These are phyloP conservation scores for Drosophila tristis DNA, from an alignment of 1,140 invertebrate genomes.

Conservation along the genomic window DNA sequence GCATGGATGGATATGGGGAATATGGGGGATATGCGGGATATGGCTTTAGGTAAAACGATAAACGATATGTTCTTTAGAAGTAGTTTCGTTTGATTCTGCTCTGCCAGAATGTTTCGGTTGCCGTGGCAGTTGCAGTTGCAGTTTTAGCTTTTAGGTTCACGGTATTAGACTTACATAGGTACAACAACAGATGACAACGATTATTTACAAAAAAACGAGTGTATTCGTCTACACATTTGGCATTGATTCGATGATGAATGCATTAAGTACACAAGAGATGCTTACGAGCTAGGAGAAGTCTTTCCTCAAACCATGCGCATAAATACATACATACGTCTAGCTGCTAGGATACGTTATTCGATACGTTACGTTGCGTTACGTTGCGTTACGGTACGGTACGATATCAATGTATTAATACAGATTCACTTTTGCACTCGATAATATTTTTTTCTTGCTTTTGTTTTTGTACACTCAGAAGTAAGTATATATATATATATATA, in stretches of 20 bases:
- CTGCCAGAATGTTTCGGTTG: constrained; percentile 13
- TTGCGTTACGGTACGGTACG: constrained; percentile 35
- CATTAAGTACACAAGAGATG: constrained; percentile 69
- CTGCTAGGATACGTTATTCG: constrained; percentile 65
- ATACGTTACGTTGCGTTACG: constrained; percentile 56
- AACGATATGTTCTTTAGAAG: constrained; percentile 50
- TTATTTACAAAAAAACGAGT: constrained; percentile 74
- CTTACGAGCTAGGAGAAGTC: constrained; percentile 76
- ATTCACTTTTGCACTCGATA: constrained; percentile 30
- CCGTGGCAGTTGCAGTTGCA: too few species aligned
- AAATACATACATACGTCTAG: constrained; percentile 49
- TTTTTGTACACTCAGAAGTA: constrained; percentile 64
- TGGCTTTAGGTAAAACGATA: constrained; percentile 18
- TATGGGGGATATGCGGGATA: constrained; percentile 11
- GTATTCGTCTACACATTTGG: constrained; percentile 68
- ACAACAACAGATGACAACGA: constrained; percentile 76
- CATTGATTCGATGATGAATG: constrained; percentile 57
- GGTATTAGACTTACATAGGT: constrained; percentile 40
- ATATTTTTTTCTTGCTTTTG: constrained; percentile 27
- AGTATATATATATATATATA: constrained; percentile 39
- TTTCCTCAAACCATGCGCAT: constrained; percentile 81
- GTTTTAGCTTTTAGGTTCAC: constrained; percentile 3
- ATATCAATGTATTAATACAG: constrained; percentile 70
- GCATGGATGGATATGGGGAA: background rate
- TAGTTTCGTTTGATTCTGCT: constrained; percentile 24